Evolutionary conservation across 2,113 vertebrate species (phyloP).

Genomic region (Forbesichthys agassizii): DNA sequence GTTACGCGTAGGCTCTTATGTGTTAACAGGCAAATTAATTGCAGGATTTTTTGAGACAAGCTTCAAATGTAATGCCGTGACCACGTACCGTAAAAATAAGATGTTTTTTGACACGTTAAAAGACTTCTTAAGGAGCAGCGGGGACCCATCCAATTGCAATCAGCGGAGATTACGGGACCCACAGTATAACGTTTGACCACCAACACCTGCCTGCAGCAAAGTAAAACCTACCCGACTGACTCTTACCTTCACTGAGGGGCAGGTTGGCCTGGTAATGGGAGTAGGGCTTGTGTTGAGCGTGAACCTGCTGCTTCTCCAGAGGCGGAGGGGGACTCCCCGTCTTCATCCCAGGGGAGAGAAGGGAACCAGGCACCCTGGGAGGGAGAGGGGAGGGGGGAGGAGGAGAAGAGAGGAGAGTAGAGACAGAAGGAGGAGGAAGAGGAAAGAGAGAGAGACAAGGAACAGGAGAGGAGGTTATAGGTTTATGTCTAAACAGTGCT

Average conservation of each 20-base stretch:
- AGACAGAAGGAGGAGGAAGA: not conserved
- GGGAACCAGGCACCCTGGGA: constrained; percentile 81
- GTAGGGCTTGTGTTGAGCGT: constrained; percentile 80
- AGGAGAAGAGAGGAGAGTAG: constrained; percentile 22
- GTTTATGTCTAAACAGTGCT: not conserved
- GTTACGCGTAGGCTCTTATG: too few relatives aligned
- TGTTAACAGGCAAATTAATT: too few relatives aligned
- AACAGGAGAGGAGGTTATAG: not conserved
- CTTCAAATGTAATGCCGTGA: too few relatives aligned
- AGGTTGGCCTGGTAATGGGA: constrained; percentile 79
- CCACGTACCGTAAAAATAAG: too few relatives aligned
- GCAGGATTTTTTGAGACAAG: too few relatives aligned
- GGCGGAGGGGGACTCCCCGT: constrained; percentile 79
- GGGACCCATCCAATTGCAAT: too few relatives aligned
- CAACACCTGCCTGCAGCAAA: too few relatives aligned
- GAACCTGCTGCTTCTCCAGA: constrained; percentile 84
- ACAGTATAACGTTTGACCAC: too few relatives aligned
- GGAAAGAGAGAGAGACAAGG: constrained; percentile 40
- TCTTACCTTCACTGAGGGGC: constrained; percentile 77
- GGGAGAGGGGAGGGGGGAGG: constrained; percentile 53
- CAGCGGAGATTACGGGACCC: too few relatives aligned
- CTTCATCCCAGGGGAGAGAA: constrained; percentile 86
- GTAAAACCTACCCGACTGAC: too few relatives aligned
- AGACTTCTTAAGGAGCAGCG: too few relatives aligned
- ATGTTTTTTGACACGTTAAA: too few relatives aligned